Conservation (phyloP, 2,797 vertebrate genomes). For the Alectoris magna region DNA sequence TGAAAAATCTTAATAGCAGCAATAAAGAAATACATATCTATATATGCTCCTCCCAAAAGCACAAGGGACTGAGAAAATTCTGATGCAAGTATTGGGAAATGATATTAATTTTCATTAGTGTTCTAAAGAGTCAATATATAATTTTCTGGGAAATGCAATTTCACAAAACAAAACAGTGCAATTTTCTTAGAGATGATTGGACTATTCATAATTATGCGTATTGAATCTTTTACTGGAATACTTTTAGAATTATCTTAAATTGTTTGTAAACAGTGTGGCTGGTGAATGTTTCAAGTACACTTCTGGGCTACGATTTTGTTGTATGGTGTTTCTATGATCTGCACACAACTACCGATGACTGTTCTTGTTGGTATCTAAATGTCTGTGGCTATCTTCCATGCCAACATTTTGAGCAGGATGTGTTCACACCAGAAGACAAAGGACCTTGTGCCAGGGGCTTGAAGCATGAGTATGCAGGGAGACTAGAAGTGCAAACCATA, state of each 20-base stretch:
- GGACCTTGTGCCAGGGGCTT: neutral
- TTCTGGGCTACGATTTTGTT: neutral
- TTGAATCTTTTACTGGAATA: neutral
- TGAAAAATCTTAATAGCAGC: neutral
- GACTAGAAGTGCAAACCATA: neutral
- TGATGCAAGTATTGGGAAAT: neutral
- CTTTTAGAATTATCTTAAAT: constrained; percentile 5
- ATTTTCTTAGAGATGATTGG: neutral
- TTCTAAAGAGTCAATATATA: neutral
- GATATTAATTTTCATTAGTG: neutral
- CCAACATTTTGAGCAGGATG: neutral
- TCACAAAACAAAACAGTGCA: neutral
- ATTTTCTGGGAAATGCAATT: neutral
- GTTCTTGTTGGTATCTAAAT: neutral
- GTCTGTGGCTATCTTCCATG: neutral
- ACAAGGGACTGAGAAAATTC: neutral
- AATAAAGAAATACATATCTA: neutral
- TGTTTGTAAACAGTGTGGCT: neutral
- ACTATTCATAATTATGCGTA: neutral
- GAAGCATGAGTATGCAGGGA: accelerated
- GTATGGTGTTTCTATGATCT: neutral
- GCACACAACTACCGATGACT: neutral
- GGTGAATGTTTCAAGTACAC: neutral
- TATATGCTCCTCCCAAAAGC: neutral
- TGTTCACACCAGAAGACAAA: neutral